Evolutionary conservation across 2,113 vertebrate genomes (phyloP), one percentile per base, ranked within the genome.

Genomic region (Damaliscus lunatus): DNA sequence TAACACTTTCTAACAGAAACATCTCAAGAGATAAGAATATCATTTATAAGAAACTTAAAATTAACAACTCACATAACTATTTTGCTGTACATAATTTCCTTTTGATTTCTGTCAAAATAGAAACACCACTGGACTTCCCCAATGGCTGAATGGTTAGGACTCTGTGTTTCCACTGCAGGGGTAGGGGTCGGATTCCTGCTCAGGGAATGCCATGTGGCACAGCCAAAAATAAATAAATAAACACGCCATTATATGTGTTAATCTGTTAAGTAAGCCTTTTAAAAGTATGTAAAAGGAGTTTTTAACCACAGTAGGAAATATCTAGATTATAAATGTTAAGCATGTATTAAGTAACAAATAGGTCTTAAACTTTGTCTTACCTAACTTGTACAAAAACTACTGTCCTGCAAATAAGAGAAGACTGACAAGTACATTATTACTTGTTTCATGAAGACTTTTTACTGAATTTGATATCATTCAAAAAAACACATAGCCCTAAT

Each of bases 391-490:
- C 84, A 93, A 92, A 98, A 96, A 91, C 16, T 53, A 87, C 46
- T 81, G 13, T 78, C 74, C 59, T 93, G 43, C 33, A 97, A 96
- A 98, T 93, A 94, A 94, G 48, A 84, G 87, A 96, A 95, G 27
- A 67, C 82, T 94, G 91, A 95, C 48, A 87, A 82, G 83, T 94
- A 97, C 88, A 97, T 91, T 97, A 94, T 89, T 93, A 97, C 91
- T 97, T 98, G 97, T 94, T 98, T 97, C 88, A 90, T 98, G 96
- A 98, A 98, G 71, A 84, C 97, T 98, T 98, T 97, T 93, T 90
- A 25, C 71, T 97, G 85, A 98, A 98, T 97, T 53, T 95, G 92
- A 77, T 94, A n/a, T 59, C 83, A 81, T 95, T 85, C 88, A 96
- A 94, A 87, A 86, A 94, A 95, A 96, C 86, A 43, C 5, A 29